Percentiles rank a stretch among this genome's conserved stretches.
Conservation (phyloP, 2,797 vertebrate genomes). For the Microctenopoma steveboyesi region DNA sequence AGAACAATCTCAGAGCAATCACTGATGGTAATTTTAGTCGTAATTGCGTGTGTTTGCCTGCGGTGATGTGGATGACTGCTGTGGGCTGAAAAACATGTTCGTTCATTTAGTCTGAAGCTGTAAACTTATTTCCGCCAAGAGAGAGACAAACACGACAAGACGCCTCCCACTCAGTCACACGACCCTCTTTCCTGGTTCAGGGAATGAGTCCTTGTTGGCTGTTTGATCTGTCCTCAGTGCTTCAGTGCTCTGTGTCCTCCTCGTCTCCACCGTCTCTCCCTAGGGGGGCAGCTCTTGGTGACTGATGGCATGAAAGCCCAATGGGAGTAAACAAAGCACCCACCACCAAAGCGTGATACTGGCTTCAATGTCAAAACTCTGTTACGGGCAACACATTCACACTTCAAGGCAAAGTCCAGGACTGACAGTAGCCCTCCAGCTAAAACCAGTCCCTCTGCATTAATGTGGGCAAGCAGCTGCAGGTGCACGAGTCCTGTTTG, state of each 20-base stretch:
- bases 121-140: constrained; percentile 50
- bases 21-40: constrained; percentile 23
- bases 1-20: constrained; percentile 27
- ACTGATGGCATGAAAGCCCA: constrained; percentile 68
- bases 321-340: constrained; percentile 72
- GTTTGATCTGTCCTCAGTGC: constrained; percentile 74
- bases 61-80: constrained; percentile 42
- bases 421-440: constrained; percentile 44
- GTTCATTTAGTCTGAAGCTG: constrained; percentile 60
- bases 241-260: constrained; percentile 57
- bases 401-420: constrained; percentile 17
- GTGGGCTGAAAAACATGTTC: constrained; percentile 48
- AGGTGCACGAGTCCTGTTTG: constrained; percentile 27
- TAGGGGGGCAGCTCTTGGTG: constrained; percentile 61
- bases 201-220: constrained; percentile 39
- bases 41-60: constrained; percentile 19
- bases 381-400: constrained; percentile 37
- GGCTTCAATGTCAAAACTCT: constrained; percentile 61
- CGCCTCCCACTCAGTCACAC: constrained; percentile 45
- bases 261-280: constrained; percentile 57
- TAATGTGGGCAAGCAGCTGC: constrained; percentile 25
- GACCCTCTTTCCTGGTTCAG: constrained; percentile 34
- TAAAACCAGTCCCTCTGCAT: constrained; percentile 11
- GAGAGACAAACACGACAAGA: constrained; percentile 41
- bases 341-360: constrained; percentile 59